These are phyloP conservation scores for Tenthredo amoena DNA, from an alignment of 2,888 invertebrate species.

Conservation along the genomic window DNA sequence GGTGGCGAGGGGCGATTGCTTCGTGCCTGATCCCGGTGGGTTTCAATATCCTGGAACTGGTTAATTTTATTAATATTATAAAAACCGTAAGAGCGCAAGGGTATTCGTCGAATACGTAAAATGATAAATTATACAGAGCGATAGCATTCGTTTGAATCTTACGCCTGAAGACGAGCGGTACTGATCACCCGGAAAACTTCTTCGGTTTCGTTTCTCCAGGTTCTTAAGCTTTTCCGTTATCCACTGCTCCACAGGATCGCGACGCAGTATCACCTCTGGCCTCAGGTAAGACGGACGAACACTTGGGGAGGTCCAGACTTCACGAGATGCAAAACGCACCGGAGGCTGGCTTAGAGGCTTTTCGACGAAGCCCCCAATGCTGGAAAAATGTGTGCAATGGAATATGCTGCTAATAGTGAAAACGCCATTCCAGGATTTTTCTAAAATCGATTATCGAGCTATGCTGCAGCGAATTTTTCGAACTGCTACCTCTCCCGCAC, in stretches of 20 bases:
- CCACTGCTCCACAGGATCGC: conserved; percentile 38
- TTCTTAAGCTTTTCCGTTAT: conserved; percentile 13
- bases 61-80: neutral
- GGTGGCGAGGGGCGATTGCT: conserved; percentile 24
- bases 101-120: neutral
- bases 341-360: conserved; percentile 5
- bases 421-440: neutral
- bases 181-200: neutral
- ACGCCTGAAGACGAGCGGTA: conserved; percentile 11
- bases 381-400: neutral
- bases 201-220: conserved; percentile 34
- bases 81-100: neutral
- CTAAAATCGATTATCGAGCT: neutral
- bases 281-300: conserved; percentile 1
- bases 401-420: neutral
- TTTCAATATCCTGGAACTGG: conserved; percentile 18
- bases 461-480: neutral
- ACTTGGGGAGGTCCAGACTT: neutral
- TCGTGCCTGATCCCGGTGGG: neutral
- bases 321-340: conserved; percentile 2
- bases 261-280: neutral
- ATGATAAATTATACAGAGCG: neutral
- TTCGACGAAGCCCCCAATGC: conserved; percentile 21
- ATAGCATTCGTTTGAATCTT: neutral
- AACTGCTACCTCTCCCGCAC: neutral